A percentile compares a stretch with the other conserved stretches of the same genome.
Conservation (phyloP, 2,113 vertebrate species). For the Ovis canadensis region DNA sequence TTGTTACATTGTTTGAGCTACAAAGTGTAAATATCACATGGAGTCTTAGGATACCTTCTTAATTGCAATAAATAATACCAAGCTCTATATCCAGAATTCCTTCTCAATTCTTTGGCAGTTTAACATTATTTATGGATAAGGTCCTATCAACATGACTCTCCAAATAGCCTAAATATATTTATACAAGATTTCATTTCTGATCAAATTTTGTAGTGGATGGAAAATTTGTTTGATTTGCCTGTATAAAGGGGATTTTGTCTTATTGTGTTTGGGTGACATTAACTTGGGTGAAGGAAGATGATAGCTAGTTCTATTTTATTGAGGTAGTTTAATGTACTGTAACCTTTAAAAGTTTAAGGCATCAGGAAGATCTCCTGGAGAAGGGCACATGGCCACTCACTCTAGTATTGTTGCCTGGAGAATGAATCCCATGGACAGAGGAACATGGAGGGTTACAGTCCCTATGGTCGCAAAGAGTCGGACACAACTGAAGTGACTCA, state of each 20-base stretch:
- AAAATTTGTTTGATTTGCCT: slow-evolving; percentile 14
- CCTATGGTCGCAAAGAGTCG: background rate
- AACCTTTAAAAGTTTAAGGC: background rate
- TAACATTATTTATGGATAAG: background rate
- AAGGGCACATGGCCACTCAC: background rate
- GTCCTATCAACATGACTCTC: background rate
- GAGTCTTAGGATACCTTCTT: background rate
- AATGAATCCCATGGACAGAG: background rate
- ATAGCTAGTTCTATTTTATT: slow-evolving; percentile 25
- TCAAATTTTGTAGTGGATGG: background rate
- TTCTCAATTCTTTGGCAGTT: background rate
- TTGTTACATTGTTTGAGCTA: background rate
- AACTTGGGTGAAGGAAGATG: background rate
- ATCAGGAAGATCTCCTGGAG: background rate
- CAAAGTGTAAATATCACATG: background rate
- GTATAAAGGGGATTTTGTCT: background rate
- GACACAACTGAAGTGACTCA: background rate
- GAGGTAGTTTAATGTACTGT: background rate
- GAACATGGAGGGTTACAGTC: background rate
- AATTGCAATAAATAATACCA: background rate
- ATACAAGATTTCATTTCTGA: background rate
- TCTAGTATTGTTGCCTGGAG: background rate
- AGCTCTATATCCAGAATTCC: background rate
- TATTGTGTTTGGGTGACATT: background rate
- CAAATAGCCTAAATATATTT: background rate